Evolutionary conservation across 2,888 invertebrate genomes (phyloP), one percentile per base, ranked within the genome.

Genomic region (Ichneumoninae sp.): DNA sequence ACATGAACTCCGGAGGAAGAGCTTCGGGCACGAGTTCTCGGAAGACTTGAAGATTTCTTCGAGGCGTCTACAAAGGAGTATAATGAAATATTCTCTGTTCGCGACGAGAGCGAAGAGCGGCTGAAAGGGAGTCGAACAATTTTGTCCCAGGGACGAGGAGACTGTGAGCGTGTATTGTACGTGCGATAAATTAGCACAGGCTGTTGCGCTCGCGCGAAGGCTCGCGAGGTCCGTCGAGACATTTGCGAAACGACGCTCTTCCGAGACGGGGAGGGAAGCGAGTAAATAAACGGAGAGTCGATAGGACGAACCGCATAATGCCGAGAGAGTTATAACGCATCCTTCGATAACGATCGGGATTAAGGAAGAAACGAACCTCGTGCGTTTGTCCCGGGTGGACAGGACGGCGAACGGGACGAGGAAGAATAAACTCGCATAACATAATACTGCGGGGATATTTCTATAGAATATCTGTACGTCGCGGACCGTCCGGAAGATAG

Each of bases 271-370:
- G 26, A 70, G 47, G 66, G 66, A 77, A 71, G 54, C 63, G 84
- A 57, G 79, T 60, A 68, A 68, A 74, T 74, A 71, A 79, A 65
- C 36, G n/a, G 30, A 36, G 57, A 69, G 74, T 71, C 57, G 78
- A 70, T 54, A 66, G 77, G 13, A 50, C 54, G 30, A 26, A 22
- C 63, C 63, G 65, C 13, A 19, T 63, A 77, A 82, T 70, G 40
- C 36, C 36, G 66, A n/a, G 40, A 52, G 77, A 77, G 60, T 77
- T 82, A 77, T 65, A 77, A 47, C 57, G 77, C 33, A 57, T 26
- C 8, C 57, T 86, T 69, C 47, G 81, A 81, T 81, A 75, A 69
- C 57, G 33, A 78, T 73, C 78, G 74, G 60, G 75, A 83, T 60
- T 70, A 30, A 83, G 60, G 63, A 77, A 85, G 74, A 76, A 78